These are phyloP conservation scores for Mystacides longicornis DNA, from an alignment of 2,888 invertebrate species.

Conservation along the genomic window DNA sequence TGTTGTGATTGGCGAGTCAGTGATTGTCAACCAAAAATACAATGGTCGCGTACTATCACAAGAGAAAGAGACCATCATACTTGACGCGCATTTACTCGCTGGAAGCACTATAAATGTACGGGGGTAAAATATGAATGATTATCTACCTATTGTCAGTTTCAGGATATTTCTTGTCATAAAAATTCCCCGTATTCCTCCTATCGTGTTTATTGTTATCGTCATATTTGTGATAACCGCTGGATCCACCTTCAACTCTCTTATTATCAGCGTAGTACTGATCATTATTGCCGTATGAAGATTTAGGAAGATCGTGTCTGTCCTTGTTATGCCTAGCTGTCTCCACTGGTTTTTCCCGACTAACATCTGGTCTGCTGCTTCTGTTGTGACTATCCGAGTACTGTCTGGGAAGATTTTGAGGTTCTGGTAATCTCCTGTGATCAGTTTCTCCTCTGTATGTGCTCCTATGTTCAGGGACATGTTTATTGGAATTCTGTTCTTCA, in stretches of 20 bases:
- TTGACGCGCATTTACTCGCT: too few species aligned
- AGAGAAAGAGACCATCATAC: too few species aligned
- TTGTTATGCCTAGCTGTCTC: background rate
- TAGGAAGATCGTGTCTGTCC: background rate
- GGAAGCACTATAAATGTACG: too few species aligned
- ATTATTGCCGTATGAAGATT: background rate
- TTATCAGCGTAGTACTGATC: constrained; percentile 31
- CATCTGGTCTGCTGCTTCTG: background rate
- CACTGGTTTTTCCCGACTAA: background rate
- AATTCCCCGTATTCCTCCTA: background rate
- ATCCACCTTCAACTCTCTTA: constrained; percentile 29
- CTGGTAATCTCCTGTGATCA: background rate
- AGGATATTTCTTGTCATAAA: background rate
- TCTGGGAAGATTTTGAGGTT: background rate
- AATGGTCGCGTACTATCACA: too few species aligned
- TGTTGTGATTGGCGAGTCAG: too few species aligned
- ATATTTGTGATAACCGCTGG: constrained; percentile 21
- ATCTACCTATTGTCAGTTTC: background rate
- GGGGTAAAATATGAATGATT: background rate
- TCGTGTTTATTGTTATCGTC: background rate
- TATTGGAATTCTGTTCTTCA: background rate
- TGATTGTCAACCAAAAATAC: too few species aligned
- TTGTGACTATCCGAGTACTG: background rate
- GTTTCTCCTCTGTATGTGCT: too few species aligned
- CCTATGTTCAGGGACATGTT: too few species aligned